Conservation (phyloP, 1,140 invertebrate genomes). For the Trachelipus rathkii region DNA sequence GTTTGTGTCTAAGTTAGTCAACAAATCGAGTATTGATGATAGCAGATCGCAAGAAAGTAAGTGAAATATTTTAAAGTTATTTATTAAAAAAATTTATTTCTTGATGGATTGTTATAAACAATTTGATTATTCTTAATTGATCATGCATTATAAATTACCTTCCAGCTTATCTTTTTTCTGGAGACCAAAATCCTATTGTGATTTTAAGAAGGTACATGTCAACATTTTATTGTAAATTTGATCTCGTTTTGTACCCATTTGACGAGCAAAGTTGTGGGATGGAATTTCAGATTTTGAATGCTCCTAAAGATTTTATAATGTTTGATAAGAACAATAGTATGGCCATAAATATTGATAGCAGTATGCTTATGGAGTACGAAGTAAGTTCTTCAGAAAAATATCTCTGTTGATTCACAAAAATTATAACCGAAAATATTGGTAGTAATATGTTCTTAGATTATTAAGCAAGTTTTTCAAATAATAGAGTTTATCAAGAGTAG, state of each 20-base stretch:
- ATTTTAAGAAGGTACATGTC: background rate
- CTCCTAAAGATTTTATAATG: background rate
- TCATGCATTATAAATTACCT: no score
- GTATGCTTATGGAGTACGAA: background rate
- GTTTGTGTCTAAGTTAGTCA: slow-evolving; percentile 19
- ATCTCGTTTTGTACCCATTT: background rate
- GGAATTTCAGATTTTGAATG: background rate
- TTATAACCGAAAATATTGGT: no score
- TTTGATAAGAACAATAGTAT: background rate
- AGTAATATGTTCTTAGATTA: no score
- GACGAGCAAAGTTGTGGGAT: background rate
- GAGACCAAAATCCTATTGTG: background rate
- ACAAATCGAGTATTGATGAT: slow-evolving; percentile 22
- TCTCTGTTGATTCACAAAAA: no score
- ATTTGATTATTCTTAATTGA: no score
- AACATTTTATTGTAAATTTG: slow-evolving; percentile 16
- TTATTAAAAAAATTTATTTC: no score
- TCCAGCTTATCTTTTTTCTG: slow-evolving; percentile 31
- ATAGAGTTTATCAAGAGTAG: no score
- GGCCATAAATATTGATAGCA: background rate
- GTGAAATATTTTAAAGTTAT: no score
- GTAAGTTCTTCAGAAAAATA: background rate
- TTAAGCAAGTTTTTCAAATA: no score
- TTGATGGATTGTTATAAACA: no score
- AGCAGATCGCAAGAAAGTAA: background rate